Evolutionary conservation across 2,888 invertebrate genomes (phyloP), one percentile per base, ranked within the genome.

Genomic region (Colletes collaris): DNA sequence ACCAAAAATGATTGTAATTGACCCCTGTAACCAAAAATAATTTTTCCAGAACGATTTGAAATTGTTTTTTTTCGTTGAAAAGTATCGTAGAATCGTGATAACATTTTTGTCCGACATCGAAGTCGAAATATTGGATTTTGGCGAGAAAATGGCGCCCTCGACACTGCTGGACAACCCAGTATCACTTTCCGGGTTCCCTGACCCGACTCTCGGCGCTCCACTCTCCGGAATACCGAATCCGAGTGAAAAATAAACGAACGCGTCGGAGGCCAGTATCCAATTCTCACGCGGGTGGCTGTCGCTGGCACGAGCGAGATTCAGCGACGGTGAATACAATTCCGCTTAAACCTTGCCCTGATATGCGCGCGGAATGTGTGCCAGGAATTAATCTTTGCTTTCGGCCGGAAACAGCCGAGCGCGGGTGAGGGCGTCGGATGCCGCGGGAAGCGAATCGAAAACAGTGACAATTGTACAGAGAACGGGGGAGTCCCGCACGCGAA

Each of bases 331-430:
- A 75, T 75, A 70, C 74, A 76, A 75, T 69, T 72, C 67, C 53
- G 76, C 66, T 79, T 72, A 72, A 82, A 76, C 69, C 74, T 79
- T 46, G 50, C 62, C 49, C 46, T 60, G 81, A 76, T 70, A 72
- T 58, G 69, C 63, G 49, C 59, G 49, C 50, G 71, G 60, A 68
- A 79, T 74, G 52, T 49, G 71, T 70, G 72, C 70, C 82, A 67
- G 82, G 70, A 79, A 84, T 74, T 84, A 79, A 84, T 84, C 84
- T 84, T 79, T 76, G 75, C 79, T 76, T 66, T 66, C 27, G 52
- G 46, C 46, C 37, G 62, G 74, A 66, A 69, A 66, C 52, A 53
- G 46, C 27, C 8, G 10, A 52, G 44, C 44, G 16, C n/a, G 4
- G 6, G 10, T 35, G 19, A 2, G 16, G 8, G 11, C 4, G 19